Evolutionary conservation across 35 echinoderm and acorn worm genomes (phyloP).

Genomic region (Eucidaris tribuloides): DNA sequence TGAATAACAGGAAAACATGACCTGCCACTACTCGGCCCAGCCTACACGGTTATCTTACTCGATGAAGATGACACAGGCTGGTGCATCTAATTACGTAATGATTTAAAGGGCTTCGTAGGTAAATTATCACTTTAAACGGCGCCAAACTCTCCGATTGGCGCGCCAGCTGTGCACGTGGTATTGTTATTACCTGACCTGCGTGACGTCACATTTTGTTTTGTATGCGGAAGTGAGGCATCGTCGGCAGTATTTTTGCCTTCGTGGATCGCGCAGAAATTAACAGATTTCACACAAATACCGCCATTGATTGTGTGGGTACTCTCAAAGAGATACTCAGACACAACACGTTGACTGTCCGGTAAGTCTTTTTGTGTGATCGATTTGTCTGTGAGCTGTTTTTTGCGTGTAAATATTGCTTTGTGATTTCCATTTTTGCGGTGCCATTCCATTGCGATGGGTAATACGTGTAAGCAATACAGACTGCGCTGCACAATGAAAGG

Average conservation of each 20-base stretch:
- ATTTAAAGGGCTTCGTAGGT: too few relatives aligned
- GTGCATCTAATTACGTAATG: too few relatives aligned
- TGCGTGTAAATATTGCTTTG: not conserved
- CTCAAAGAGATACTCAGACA: not conserved
- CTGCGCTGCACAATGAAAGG: too few relatives aligned
- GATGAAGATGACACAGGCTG: too few relatives aligned
- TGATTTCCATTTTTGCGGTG: too few relatives aligned
- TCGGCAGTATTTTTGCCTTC: not conserved
- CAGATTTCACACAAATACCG: not conserved
- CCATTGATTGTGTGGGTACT: not conserved
- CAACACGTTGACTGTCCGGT: not conserved
- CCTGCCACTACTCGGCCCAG: too few relatives aligned
- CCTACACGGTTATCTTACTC: too few relatives aligned
- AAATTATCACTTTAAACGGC: constrained; percentile 21
- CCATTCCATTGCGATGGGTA: too few relatives aligned
- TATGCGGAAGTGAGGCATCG: constrained; percentile 8
- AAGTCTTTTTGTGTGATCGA: not conserved
- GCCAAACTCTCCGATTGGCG: constrained; percentile 15
- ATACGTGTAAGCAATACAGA: too few relatives aligned
- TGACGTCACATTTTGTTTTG: constrained; percentile 13
- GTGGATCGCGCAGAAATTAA: not conserved
- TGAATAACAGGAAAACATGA: too few relatives aligned
- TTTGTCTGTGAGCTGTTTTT: not conserved
- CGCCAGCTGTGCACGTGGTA: not conserved
- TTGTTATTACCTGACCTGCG: not conserved